A percentile compares a stretch with the other conserved stretches of the same genome.
Conservation (phyloP, 2,113 vertebrate genomes). For the Gymnogyps californianus region DNA sequence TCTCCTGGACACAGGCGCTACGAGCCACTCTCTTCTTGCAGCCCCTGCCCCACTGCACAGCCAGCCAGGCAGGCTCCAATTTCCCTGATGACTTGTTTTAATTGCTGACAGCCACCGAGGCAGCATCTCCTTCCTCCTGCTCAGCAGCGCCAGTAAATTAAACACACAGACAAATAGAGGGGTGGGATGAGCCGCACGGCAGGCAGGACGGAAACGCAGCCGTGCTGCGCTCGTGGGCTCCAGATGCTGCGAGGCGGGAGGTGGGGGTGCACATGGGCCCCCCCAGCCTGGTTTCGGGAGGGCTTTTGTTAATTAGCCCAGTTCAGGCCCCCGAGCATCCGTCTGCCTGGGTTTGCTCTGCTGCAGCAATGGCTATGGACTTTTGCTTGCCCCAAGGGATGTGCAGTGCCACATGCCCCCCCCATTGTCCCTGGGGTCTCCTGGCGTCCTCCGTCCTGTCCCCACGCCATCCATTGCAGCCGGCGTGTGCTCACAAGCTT, state of each 20-base stretch:
- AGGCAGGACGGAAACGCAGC: neutral
- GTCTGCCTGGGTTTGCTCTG: neutral
- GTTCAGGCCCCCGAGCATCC: neutral
- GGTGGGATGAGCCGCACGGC: neutral
- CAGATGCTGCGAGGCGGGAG: neutral
- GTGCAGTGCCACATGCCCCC: neutral
- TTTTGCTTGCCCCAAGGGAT: neutral
- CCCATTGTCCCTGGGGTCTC: too few relatives aligned
- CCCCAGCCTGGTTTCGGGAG: neutral
- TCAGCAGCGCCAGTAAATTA: neutral
- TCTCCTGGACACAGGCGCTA: neutral
- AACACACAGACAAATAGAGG: rapidly evolving
- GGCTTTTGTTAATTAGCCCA: neutral
- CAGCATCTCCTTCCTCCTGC: neutral
- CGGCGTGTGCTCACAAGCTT: rapidly evolving
- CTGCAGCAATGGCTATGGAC: neutral
- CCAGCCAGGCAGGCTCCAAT: neutral
- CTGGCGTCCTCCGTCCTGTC: rapidly evolving
- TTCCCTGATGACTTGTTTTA: neutral
- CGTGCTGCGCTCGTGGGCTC: rapidly evolving
- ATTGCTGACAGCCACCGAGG: rapidly evolving
- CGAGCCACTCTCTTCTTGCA: rapidly evolving
- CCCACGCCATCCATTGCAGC: rapidly evolving
- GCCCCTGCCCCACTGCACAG: neutral
- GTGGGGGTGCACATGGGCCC: rapidly evolving